Evolutionary conservation across 1,140 invertebrate species (phyloP), one percentile per base, ranked within the genome.

Genomic region (Macrocentrus cingulum): DNA sequence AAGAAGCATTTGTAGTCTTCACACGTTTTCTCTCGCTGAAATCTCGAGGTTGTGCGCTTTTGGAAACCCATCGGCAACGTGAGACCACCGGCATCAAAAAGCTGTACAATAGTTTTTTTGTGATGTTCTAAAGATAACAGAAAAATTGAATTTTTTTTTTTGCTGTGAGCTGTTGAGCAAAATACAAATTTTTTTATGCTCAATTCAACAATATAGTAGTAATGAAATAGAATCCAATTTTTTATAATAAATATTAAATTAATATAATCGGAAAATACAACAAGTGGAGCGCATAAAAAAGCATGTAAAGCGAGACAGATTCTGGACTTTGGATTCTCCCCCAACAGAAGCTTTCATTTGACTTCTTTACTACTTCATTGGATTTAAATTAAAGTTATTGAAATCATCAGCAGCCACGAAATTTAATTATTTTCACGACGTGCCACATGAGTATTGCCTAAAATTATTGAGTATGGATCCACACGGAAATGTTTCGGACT

Each of bases 71-170:
- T 72, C 84, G 88, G 72, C 88, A 90, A 75, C 80, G 88, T 65
- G 89, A 91, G 74, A 89, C 88, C 29, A 90, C 88, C 19, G 89
- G 89, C 37, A 90, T 91, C 66, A 91, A 91, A 78, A 90, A 91
- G 80, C 78, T 91, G 72, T 91, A 91, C 77, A 91, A 91, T 77
- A 90, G 88, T 49, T 91, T 91, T 80, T 91, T 91, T 74, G 89
- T 91, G 50, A 86, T 91, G 79, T 91, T 91, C 80, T 91, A 91
- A 88, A 79, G 81, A 71, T 18, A 65, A 36, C 46, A 34, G 49
- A 44, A 22, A 42, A 29, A 13, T 4, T 11, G 23, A 25, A 22
- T 5, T 49, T 13, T 15, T 29, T 20, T 9, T 9, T 11, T 15
- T 16, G 48, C 25, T 39, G 20, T 9, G n/a, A n/a, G n/a, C n/a